These are phyloP conservation scores for Samia ricini DNA, from an alignment of 1,140 invertebrate genomes.

Conservation along the genomic window DNA sequence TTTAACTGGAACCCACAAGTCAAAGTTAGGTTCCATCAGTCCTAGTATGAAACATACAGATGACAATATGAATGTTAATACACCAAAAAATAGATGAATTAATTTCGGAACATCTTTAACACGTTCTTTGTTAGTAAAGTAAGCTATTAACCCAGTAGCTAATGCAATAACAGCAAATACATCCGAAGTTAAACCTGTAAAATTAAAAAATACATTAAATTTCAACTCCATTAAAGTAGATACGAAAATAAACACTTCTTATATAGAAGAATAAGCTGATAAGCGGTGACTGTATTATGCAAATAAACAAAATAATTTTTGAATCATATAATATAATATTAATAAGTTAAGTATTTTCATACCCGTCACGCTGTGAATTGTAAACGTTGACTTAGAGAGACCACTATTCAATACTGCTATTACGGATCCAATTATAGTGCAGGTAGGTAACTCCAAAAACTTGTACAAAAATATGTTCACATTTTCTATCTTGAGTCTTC, in stretches of 20 bases:
- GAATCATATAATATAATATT: neutral
- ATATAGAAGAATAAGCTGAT: no score
- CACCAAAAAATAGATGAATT: slow-evolving; percentile 28
- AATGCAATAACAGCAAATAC: slow-evolving; percentile 14
- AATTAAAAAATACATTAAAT: slow-evolving; percentile 5
- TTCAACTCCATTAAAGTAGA: neutral
- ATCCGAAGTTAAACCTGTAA: slow-evolving; percentile 29
- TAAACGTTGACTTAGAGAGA: slow-evolving; percentile 6
- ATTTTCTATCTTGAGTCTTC: slow-evolving; percentile 26
- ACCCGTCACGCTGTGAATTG: slow-evolving; percentile 22
- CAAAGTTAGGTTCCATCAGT: slow-evolving; percentile 26
- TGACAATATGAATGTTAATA: slow-evolving; percentile 26
- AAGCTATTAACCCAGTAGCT: slow-evolving; percentile 11
- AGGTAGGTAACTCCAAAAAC: slow-evolving; percentile 21
- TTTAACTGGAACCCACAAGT: slow-evolving; percentile 26
- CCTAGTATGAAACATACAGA: slow-evolving; percentile 38
- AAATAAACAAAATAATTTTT: no score
- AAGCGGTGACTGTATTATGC: no score
- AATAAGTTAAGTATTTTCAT: neutral
- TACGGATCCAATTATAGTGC: slow-evolving; percentile 13
- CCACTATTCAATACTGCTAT: slow-evolving; percentile 8
- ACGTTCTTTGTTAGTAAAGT: slow-evolving; percentile 13
- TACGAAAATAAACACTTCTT: no score
- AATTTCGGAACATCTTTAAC: slow-evolving; percentile 3
- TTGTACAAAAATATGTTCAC: slow-evolving; percentile 39